Base-by-base conservation (phyloP, 2,113 vertebrate species). In the Anarhynchus alexandrinus region DNA sequence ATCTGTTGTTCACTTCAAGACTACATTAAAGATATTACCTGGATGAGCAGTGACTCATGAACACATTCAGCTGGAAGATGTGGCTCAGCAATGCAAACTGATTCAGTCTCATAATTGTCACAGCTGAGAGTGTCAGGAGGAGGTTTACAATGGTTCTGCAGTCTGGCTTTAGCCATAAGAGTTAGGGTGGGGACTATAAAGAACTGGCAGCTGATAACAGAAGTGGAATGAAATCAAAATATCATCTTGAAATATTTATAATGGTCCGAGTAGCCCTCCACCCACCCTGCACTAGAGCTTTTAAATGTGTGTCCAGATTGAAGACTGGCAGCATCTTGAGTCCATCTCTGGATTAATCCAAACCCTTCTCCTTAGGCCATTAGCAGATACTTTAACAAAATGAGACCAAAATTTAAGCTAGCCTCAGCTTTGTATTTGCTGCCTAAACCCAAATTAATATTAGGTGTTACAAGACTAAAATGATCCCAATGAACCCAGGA, bases 151-250 rank as follows among this genome's bases (percentile, higher is more conserved):
- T 1, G 3, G 16, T 84, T 88, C 49, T 51, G 79, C 52, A 87
- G 81, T 80, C 21, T 70, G 91, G 94, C 73, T 73, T 82, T 70
- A 74, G 67, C 61, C 86, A 49, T 86, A 80, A 73, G 61, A 74
- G 45, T 85, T 88, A 70, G 96, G 93, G 96, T 67, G 82, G 90
- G 17, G 93, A 94, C 86, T 61, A 54, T 86, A 91, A 84, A 88
- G 82, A 92, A 74, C 69, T 97, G 91, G 97, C 95, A 95, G 78
- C 70, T 92, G 80, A 82, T 95, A 72, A 96, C 61, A 97, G 90
- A 90, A 88, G 83, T 70, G 36, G 91, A 96, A 93, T 62, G 51
- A 93, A 96, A 96, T 72, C 86, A 85, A 62, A 79, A 86, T 91
- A 92, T 94, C 93, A 84, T 96, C 82, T 95, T 96, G 91, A 92